Conservation (phyloP, 2,797 vertebrate genomes). For the Graptemys geographica region DNA sequence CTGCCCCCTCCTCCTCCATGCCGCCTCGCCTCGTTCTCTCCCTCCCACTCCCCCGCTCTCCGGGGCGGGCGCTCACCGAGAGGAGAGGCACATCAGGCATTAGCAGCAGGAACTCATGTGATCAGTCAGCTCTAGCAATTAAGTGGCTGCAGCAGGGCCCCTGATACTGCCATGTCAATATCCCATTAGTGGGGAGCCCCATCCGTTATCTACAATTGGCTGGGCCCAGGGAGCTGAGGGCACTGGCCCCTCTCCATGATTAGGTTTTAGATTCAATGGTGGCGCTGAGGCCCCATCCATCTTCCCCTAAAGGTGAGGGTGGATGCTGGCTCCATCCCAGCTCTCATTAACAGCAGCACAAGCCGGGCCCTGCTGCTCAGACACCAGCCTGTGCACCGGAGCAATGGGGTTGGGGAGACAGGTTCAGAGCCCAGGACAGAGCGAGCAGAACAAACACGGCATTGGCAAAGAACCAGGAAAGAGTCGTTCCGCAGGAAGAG, state of each 20-base stretch:
- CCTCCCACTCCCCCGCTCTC: not conserved
- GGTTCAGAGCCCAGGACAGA: not conserved
- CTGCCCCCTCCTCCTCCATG: not conserved
- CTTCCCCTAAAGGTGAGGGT: slow-evolving; percentile 9
- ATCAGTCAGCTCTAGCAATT: slow-evolving; percentile 47
- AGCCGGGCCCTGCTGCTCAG: not conserved
- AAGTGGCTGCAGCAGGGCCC: slow-evolving; percentile 41
- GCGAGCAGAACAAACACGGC: not conserved
- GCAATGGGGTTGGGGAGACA: not conserved
- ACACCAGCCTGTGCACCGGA: not conserved
- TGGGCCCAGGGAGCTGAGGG: slow-evolving; percentile 15
- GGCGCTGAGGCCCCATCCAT: slow-evolving; percentile 25
- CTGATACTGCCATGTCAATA: slow-evolving; percentile 43
- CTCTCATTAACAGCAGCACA: slow-evolving; percentile 19
- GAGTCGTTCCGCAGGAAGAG: not conserved
- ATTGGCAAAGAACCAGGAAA: not conserved
- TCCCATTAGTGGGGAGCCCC: slow-evolving; percentile 40
- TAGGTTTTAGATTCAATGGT: slow-evolving; percentile 39
- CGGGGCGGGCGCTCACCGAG: not conserved
- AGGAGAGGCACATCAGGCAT: not conserved
- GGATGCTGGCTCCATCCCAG: slow-evolving; percentile 25
- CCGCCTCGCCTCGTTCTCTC: not conserved
- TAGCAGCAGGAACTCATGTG: not conserved
- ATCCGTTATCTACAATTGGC: slow-evolving; percentile 57
- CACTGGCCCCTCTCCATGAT: slow-evolving; percentile 21